Evolutionary conservation across 2,888 invertebrate genomes (phyloP).

Genomic region (Orgyia antiqua): DNA sequence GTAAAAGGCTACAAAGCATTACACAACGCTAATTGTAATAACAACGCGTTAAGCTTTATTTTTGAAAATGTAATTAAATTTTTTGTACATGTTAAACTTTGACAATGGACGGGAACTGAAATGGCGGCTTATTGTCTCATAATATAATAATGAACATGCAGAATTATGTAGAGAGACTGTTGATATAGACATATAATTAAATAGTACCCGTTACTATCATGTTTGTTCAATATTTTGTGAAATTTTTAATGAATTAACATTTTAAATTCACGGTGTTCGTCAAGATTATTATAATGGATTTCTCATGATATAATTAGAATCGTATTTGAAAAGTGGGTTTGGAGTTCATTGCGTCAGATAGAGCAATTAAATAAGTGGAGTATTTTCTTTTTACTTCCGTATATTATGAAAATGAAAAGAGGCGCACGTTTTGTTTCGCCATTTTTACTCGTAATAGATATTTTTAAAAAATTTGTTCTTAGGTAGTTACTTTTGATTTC

Average conservation of each 20-base stretch:
- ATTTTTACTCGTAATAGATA: too few species aligned
- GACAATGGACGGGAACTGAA: constrained; percentile 69
- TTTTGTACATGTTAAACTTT: constrained; percentile 57
- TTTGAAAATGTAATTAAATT: constrained; percentile 65
- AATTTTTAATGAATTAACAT: constrained; percentile 34
- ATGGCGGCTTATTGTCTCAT: constrained; percentile 60
- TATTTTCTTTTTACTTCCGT: constrained; percentile 26
- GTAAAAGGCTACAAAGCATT: constrained; percentile 45
- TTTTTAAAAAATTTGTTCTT: too few species aligned
- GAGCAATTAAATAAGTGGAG: constrained; percentile 30
- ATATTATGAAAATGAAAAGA: constrained; percentile 19
- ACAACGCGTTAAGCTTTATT: constrained; percentile 56
- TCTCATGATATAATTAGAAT: constrained; percentile 56
- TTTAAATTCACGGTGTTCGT: constrained; percentile 31
- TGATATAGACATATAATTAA: constrained; percentile 44
- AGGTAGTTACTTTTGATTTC: too few species aligned
- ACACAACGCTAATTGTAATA: constrained; percentile 70
- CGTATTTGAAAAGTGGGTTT: constrained; percentile 48
- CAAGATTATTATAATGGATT: constrained; percentile 29
- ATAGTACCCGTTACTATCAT: constrained; percentile 47
- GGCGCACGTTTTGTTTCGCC: not conserved
- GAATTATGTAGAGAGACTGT: constrained; percentile 49
- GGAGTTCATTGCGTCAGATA: constrained; percentile 35
- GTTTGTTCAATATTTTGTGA: constrained; percentile 62
- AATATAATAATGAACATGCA: constrained; percentile 54